Base-by-base conservation (phyloP, 2,113 vertebrate genomes). In the Geococcyx californianus region DNA sequence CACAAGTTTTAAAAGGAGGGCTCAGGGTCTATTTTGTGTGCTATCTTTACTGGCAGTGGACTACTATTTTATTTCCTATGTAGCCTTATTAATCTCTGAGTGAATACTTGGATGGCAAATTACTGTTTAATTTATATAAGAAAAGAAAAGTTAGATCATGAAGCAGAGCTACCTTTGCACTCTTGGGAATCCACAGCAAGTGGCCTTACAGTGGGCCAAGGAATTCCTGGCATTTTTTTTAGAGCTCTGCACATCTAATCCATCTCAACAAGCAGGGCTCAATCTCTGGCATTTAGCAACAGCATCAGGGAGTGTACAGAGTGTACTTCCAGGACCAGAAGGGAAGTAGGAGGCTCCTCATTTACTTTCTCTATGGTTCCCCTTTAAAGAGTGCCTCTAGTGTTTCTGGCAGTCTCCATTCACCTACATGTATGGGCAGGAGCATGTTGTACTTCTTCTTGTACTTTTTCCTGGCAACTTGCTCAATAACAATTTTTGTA, bases 291-390 rank as follows among this genome's bases (percentile, higher is more conserved):
- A 79, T 69, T 91, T 49, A 84, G 38, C 70, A 89, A 33, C 42
- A 52, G 7, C 59, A 33, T 87, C 72, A 83, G 63, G 78, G 87
- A 94, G 72, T 66, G 89, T 77, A 96, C 92, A 93, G 81, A 70
- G 68, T 85, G 93, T 95, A 79, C 81, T 95, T 96, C 84, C 84
- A 95, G 77, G 40, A 72, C 16, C 36, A 89, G 83, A 67, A 16
- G 45, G 79, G 51, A 90, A 92, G 33, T n/a, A 89, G 44, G 60
- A 95, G 68, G 56, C 4, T 90, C 23, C n/a, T 90, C 33, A 28
- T 59, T 64, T 84, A 12, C 70, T 94, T 87, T 49, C 62, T 85
- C 91, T 64, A 64, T 56, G 49, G 11, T 91, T 91, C 12, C 36
- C 16, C 21, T 91, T 85, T 94, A 87, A 95, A 82, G 20, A 83